These are phyloP conservation scores for Diacarnus erythraeanus DNA, from an alignment of 37 sponge, comb jelly and placozoan genomes.

Conservation along the genomic window DNA sequence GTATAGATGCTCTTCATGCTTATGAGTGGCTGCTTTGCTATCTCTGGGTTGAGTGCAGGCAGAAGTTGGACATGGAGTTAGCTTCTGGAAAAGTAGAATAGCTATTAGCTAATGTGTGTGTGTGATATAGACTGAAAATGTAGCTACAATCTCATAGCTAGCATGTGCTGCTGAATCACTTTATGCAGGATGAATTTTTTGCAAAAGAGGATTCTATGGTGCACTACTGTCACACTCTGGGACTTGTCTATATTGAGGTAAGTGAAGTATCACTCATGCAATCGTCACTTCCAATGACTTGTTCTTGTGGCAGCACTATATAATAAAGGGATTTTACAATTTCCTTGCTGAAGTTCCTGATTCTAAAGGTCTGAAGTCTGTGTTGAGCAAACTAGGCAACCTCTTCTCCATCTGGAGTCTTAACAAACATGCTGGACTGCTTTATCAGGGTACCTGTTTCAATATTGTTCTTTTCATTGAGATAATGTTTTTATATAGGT, in stretches of 20 bases:
- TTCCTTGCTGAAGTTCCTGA: conserved; percentile 39
- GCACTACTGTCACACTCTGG: conserved; percentile 68
- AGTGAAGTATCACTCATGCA: not conserved
- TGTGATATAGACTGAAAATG: not conserved
- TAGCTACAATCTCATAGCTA: not conserved
- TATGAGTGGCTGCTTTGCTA: conserved; percentile 88
- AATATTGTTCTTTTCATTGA: not conserved
- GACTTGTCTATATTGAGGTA: conserved; percentile 79
- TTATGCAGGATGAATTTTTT: conserved; percentile 54
- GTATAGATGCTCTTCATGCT: conserved; percentile 57
- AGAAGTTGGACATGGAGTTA: conserved; percentile 43
- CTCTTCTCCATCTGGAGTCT: conserved; percentile 79
- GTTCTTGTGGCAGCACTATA: conserved; percentile 30
- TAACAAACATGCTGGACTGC: conserved; percentile 58
- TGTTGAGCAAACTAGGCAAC: conserved; percentile 37
- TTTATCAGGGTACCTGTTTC: conserved; percentile 67
- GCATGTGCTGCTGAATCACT: not conserved
- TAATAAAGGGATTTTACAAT: conserved; percentile 48
- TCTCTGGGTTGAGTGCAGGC: conserved; percentile 54
- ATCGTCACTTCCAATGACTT: not conserved
- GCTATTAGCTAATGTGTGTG: not conserved
- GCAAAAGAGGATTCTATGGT: conserved; percentile 78
- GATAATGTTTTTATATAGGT: conserved; percentile 32
- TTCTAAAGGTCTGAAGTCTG: conserved; percentile 30
- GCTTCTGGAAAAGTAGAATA: conserved; percentile 49